A percentile compares a stretch with the other conserved stretches of the same genome.
Evolutionary conservation across 2,888 invertebrate species (phyloP).

Genomic region (Abrostola triplasia): DNA sequence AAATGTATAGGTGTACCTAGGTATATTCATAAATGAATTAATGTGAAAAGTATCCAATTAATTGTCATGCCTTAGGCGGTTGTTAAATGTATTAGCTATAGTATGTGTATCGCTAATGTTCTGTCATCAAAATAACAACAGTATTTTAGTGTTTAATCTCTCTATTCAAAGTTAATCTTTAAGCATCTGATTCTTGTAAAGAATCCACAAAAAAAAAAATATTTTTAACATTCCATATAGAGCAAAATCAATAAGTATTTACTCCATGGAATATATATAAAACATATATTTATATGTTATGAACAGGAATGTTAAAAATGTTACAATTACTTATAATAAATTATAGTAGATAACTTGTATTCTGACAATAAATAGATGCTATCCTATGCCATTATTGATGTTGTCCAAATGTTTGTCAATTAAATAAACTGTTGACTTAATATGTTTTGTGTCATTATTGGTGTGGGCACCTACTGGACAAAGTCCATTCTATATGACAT

Average conservation of each 20-base stretch:
- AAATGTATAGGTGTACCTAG: no score
- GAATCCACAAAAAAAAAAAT: slow-evolving; percentile 18
- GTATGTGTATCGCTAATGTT: not conserved
- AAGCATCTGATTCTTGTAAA: slow-evolving; percentile 40
- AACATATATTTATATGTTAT: slow-evolving; percentile 6
- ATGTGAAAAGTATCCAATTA: no score
- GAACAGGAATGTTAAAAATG: slow-evolving; percentile 56
- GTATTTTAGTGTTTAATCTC: slow-evolving; percentile 27
- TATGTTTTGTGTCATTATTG: slow-evolving; percentile 30
- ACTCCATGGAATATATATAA: slow-evolving; percentile 9
- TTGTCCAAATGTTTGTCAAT: slow-evolving; percentile 77
- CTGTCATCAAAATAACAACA: slow-evolving; percentile 10
- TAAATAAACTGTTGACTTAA: slow-evolving; percentile 75
- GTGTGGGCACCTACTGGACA: slow-evolving; percentile 2
- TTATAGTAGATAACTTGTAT: slow-evolving; percentile 56
- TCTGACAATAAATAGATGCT: slow-evolving; percentile 78
- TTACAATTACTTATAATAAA: slow-evolving; percentile 40
- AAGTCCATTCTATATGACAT: slow-evolving; percentile 11
- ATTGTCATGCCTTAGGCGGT: slow-evolving; percentile 20
- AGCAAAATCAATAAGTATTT: slow-evolving; percentile 14
- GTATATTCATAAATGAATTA: no score
- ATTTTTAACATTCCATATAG: slow-evolving; percentile 61
- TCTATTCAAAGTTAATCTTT: slow-evolving; percentile 30
- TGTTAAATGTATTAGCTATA: slow-evolving; percentile 31
- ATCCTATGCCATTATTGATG: slow-evolving; percentile 63